Base-by-base conservation (phyloP, 2,113 vertebrate species). In the Trichomycterus rosablanca region DNA sequence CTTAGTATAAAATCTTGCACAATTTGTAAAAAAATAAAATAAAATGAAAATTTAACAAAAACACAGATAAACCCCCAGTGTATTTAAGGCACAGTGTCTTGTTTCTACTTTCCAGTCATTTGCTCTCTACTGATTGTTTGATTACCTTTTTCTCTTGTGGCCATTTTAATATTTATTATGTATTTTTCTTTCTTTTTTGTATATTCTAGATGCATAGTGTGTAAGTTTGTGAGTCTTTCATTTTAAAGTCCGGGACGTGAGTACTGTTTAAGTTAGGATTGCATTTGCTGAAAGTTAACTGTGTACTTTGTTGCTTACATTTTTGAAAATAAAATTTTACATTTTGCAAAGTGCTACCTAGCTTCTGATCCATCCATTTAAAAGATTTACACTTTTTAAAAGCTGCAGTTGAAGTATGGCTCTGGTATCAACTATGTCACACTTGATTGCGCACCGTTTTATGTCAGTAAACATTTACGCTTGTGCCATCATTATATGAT, bases 201-300 rank as follows among this genome's bases (percentile, higher is more conserved):
- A 96, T 91, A 95, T 94, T 95, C 92, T 90, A 93, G 90, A 89
- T 92, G 93, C 91, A 90, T 92, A 89, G 84, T 92, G 90, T 87
- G 82, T 85, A 84, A 92, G 92, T 94, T 90, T 94, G 91, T 97
- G 91, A 93, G 91, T 95, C 93, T 92, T 93, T 97, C 83, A 91
- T 92, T 97, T 92, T 93, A 90, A 93, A 93, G 91, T 93, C 92
- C 91, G 89, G 92, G 90, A 94, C 92, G 91, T 97, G 84, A 87
- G 94, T 95, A 93, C 89, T 90, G 81, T 97, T 95, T 92, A 92
- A 91, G 91, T 95, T 96, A 97, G 92, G 92, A 88, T 92, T 97
- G 94, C 93, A 96, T 97, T 96, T 94, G 93, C 94, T 94, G 94
- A 96, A 95, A 93, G 93, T 95, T 92, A 92, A 89, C 87, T 87